Evolutionary conservation across 2,888 invertebrate genomes (phyloP).

Genomic region (Acleris cristana): DNA sequence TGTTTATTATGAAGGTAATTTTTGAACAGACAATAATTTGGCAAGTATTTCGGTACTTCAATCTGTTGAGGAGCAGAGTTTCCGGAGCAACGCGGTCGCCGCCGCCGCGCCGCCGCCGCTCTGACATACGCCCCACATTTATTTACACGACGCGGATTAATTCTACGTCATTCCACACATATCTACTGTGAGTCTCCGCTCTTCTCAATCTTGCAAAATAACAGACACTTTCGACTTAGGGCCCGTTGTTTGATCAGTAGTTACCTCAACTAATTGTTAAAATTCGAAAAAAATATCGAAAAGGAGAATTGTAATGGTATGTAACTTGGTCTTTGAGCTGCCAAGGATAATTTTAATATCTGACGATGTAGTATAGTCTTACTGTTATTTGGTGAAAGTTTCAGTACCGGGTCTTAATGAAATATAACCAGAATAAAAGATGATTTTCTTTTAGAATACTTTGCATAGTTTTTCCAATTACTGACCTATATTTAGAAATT

Average conservation of each 20-base stretch:
- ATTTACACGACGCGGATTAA: constrained; percentile 78
- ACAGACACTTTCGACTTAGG: constrained; percentile 50
- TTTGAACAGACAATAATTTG: constrained; percentile 61
- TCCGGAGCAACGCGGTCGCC: constrained; percentile 51
- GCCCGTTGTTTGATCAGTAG: constrained; percentile 31
- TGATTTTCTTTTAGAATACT: too few relatives aligned
- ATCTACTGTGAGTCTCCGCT: constrained; percentile 56
- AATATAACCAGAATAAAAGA: too few relatives aligned
- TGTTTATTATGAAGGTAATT: constrained; percentile 38
- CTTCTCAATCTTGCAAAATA: constrained; percentile 61
- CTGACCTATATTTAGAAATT: too few relatives aligned
- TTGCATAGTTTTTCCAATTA: too few relatives aligned
- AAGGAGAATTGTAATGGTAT: too few relatives aligned
- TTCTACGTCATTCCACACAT: constrained; percentile 70
- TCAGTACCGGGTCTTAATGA: too few relatives aligned
- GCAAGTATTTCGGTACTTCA: constrained; percentile 55
- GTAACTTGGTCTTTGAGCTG: too few relatives aligned
- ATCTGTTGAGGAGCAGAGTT: constrained; percentile 56
- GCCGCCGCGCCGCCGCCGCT: constrained; percentile 51
- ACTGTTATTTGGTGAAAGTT: too few relatives aligned
- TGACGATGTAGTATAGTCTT: too few relatives aligned
- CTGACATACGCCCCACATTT: constrained; percentile 73
- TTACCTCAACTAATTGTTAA: too few relatives aligned
- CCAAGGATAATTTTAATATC: too few relatives aligned
- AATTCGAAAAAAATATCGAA: too few relatives aligned